phyloP scores from a whole-genome alignment of 1,140 invertebrate species.

The Lasioglossum baleicum region DNA sequence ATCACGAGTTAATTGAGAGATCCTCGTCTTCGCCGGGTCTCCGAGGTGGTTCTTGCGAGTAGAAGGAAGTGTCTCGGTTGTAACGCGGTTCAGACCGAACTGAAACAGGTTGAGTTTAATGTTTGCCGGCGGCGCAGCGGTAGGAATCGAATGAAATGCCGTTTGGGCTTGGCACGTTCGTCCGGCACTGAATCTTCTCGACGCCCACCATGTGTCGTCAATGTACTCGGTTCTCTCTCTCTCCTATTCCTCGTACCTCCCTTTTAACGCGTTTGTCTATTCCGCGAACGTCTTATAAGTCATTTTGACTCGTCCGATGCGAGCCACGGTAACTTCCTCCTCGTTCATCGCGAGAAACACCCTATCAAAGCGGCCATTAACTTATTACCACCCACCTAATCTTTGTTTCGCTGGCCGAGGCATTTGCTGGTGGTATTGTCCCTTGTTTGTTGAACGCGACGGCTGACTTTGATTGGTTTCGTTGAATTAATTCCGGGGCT shows the following conservation, averaged over 20 bases:
- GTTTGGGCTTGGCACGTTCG: conserved; percentile 62
- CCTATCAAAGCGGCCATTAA: conserved; percentile 19
- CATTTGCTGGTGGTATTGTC: neutral
- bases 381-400: neutral
- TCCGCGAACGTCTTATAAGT: conserved; percentile 46
- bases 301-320: conserved; percentile 42
- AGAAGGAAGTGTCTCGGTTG: conserved; percentile 44
- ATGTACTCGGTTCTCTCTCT: conserved; percentile 39
- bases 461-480: neutral
- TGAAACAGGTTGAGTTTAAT: conserved; percentile 66
- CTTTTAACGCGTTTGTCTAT: conserved; percentile 28
- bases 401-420: neutral
- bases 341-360: conserved; percentile 13
- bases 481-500: too few species aligned
- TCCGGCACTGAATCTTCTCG: conserved; percentile 65
- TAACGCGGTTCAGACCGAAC: conserved; percentile 52
- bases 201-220: conserved; percentile 66
- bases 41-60: conserved; percentile 10
- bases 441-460: too few species aligned
- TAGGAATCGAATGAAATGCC: conserved; percentile 66
- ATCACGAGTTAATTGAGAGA: conserved; percentile 37
- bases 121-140: conserved; percentile 44
- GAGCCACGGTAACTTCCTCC: conserved; percentile 30
- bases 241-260: conserved; percentile 4
- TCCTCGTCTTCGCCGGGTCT: neutral